A percentile compares a stretch with the other conserved stretches of the same genome.
These are phyloP conservation scores for Thryonomys swinderianus DNA, from an alignment of 2,113 vertebrate genomes.

Conservation along the genomic window DNA sequence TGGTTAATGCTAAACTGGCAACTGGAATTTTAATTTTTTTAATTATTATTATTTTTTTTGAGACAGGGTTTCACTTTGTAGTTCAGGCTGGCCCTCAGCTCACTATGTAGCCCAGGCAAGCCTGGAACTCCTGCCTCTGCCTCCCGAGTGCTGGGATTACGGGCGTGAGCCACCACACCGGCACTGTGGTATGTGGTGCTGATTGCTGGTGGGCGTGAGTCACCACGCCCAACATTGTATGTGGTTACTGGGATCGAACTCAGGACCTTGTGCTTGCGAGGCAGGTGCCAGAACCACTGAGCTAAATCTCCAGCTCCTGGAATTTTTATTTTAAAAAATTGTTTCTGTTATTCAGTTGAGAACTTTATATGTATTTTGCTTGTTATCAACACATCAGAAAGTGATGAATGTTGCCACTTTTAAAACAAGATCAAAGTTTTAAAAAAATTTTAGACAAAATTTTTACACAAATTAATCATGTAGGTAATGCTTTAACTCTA, in stretches of 20 bases:
- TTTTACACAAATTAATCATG: constrained; percentile 6
- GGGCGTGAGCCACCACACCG: too few species aligned
- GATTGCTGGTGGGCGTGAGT: too few species aligned
- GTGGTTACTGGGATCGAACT: too few species aligned
- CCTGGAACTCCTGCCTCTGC: too few species aligned
- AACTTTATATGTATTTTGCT: not conserved
- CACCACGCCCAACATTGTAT: too few species aligned
- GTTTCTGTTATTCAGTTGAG: constrained; percentile 35
- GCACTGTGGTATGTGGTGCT: too few species aligned
- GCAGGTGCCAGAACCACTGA: too few species aligned
- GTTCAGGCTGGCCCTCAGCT: too few species aligned
- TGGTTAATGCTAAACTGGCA: not conserved
- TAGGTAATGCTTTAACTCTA: not conserved
- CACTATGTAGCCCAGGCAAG: too few species aligned
- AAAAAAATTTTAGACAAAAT: not conserved
- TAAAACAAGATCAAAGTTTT: not conserved
- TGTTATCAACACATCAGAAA: constrained; percentile 35
- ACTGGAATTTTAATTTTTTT: not conserved
- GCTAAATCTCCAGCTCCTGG: not conserved
- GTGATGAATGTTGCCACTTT: constrained; percentile 26
- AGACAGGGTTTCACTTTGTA: too few species aligned
- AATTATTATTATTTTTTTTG: too few species aligned
- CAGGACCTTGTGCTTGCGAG: not conserved
- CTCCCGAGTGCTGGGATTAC: too few species aligned
- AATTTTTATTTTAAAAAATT: constrained; percentile 11